phyloP scores from a whole-genome alignment of 2,888 invertebrate genomes.

The Cheilosia vulpina region DNA sequence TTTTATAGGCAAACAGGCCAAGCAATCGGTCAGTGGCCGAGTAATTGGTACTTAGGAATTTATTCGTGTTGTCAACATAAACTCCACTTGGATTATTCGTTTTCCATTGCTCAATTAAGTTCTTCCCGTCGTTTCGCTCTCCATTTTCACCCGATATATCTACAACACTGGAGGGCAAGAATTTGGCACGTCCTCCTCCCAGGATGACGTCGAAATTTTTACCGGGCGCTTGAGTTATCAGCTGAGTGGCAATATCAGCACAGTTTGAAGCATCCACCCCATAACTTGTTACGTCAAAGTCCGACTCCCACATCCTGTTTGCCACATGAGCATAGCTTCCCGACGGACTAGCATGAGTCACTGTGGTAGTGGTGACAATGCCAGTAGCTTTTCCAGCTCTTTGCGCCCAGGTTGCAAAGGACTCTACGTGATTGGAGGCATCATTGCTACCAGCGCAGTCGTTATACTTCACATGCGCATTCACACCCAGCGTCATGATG shows the following conservation, averaged over 20 bases:
- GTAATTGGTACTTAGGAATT: constrained; percentile 84
- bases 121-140: constrained; percentile 86
- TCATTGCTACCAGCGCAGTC: constrained; percentile 87
- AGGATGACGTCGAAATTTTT: constrained; percentile 89
- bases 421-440: constrained; percentile 86
- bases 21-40: constrained; percentile 84
- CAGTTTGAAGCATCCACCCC: constrained; percentile 82
- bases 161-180: constrained; percentile 85
- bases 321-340: constrained; percentile 86
- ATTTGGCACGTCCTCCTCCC: constrained; percentile 89
- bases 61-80: constrained; percentile 86
- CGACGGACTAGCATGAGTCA: constrained; percentile 92
- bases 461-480: constrained; percentile 86
- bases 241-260: constrained; percentile 89
- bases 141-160: constrained; percentile 84
- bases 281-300: constrained; percentile 84
- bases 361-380: constrained; percentile 90
- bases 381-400: constrained; percentile 86
- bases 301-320: constrained; percentile 89
- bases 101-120: constrained; percentile 88
- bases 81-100: constrained; percentile 84
- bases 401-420: constrained; percentile 89
- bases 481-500: constrained; percentile 88
- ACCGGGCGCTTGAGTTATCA: constrained; percentile 88
- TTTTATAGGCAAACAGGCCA: constrained; percentile 84